Base-by-base conservation (phyloP, 2,113 vertebrate genomes). In the Rhinoptilus africanus region DNA sequence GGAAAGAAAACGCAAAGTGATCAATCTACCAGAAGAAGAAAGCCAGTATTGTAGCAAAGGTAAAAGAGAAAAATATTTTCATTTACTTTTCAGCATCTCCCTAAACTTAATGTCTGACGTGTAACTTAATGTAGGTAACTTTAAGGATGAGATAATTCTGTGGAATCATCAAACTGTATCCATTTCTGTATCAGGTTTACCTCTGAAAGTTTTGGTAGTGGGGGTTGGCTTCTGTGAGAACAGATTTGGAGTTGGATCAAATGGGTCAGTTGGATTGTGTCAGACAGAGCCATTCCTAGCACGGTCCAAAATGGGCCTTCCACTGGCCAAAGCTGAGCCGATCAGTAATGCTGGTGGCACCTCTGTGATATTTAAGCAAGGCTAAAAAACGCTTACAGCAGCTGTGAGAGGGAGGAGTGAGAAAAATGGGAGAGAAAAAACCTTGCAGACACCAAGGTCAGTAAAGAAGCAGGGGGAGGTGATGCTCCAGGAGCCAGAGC, bases 11-110 rank as follows among this genome's bases (percentile, higher is more conserved):
- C 16, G 48, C 43, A 8, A 66, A 84, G 66, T 88, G 69, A 97
- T 95, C 17, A 17, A 91, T 51, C 62, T 92, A 94, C 96, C 91
- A 72, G 93, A 97, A 67, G 75, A 13, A 79, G 75, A 10, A 77
- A 79, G 35, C 7, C 47, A 56, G 21, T 71, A 21, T 35, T 35
- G 9, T 30, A 88, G 45, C 50, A 81, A 73, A 96, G 83, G 85
- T 97, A 93, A 96, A 74, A n/a, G 35, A n/a, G 47, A 74, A 86
- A 32, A 30, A 92, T 4, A 27, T 50, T 59, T 23, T 24, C 20
- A 26, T 57, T 41, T 34, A 34, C 51, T 80, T 85, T 53, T 50
- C 43, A 85, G 50, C 32, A 75, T 37, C 30, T 37, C 27, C 50
- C 16, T 66, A 34, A 71, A 39, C 26, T 34, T 62, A 76, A 67